Evolutionary conservation across 2,888 invertebrate species (phyloP).

Genomic region (Koerneria pararmatus): DNA sequence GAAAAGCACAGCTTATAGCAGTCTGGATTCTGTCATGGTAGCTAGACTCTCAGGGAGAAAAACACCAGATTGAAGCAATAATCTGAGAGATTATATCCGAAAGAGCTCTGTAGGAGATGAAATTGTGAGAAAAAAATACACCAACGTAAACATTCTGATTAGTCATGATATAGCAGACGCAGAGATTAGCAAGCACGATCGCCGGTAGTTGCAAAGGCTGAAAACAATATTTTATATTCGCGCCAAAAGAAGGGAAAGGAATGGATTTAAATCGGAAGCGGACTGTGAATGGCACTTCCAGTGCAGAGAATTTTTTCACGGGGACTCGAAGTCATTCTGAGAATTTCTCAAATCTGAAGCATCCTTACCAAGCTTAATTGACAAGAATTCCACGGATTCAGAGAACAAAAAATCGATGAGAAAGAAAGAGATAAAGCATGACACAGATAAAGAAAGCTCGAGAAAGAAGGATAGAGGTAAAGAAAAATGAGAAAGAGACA

Average conservation of each 20-base stretch:
- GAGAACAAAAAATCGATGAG: no score
- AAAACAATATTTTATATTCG: constrained; percentile 11
- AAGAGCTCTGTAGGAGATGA: no score
- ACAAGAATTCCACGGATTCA: no score
- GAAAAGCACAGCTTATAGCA: no score
- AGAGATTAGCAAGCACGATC: constrained; percentile 94
- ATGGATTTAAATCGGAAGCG: neutral
- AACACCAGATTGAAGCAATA: no score
- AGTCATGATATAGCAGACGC: constrained; percentile 98
- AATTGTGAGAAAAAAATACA: no score
- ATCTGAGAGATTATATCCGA: no score
- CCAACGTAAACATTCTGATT: constrained; percentile 85
- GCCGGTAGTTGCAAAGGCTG: constrained; percentile 82
- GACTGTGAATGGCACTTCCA: neutral
- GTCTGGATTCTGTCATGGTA: no score
- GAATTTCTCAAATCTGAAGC: no score
- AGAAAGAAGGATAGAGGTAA: constrained; percentile 8
- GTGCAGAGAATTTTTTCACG: neutral
- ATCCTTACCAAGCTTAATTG: no score
- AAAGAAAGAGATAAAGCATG: neutral
- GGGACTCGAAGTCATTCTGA: neutral
- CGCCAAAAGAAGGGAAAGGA: constrained; percentile 16
- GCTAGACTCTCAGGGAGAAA: no score
- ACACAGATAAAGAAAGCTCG: constrained; percentile 1
- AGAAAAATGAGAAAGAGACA: neutral